A percentile compares a stretch with the other conserved stretches of the same genome.
These are phyloP conservation scores for Serrognathus titanus DNA, from an alignment of 2,888 invertebrate genomes.

Conservation along the genomic window DNA sequence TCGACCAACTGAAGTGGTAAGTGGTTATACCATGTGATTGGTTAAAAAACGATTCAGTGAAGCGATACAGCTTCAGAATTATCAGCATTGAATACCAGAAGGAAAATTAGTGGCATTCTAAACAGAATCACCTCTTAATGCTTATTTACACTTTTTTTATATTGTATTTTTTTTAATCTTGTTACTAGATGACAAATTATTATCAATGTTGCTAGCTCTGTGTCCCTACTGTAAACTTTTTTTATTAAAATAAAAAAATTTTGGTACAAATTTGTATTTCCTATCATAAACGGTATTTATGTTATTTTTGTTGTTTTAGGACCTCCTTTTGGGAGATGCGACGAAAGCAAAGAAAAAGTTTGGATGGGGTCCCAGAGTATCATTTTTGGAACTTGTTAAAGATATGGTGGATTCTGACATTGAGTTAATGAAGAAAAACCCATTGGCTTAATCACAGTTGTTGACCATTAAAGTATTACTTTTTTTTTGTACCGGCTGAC, in stretches of 20 bases:
- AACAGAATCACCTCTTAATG: too few species aligned
- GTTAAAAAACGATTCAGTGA: not conserved
- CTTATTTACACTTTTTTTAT: not conserved
- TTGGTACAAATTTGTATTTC: not conserved
- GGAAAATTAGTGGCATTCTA: not conserved
- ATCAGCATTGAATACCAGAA: not conserved
- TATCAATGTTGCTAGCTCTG: too few species aligned
- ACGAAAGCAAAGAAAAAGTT: constrained; percentile 83
- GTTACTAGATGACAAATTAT: too few species aligned
- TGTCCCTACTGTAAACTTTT: too few species aligned
- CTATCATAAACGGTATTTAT: not conserved
- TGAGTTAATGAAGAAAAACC: constrained; percentile 85
- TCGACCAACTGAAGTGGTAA: constrained; percentile 95
- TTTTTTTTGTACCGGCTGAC: too few species aligned
- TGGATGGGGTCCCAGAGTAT: constrained; percentile 84
- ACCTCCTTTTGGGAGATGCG: constrained; percentile 88
- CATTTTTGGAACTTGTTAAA: constrained; percentile 78
- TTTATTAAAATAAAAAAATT: too few species aligned
- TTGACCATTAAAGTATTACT: too few species aligned
- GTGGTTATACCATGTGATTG: constrained; percentile 40
- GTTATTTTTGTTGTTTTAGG: constrained; percentile 52
- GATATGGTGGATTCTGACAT: constrained; percentile 95
- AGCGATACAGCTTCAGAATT: too few species aligned
- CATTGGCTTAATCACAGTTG: constrained; percentile 64
- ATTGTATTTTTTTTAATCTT: too few species aligned